Evolutionary conservation across 2,797 vertebrate species (phyloP), one percentile per base, ranked within the genome.

Genomic region (Microcaecilia unicolor): DNA sequence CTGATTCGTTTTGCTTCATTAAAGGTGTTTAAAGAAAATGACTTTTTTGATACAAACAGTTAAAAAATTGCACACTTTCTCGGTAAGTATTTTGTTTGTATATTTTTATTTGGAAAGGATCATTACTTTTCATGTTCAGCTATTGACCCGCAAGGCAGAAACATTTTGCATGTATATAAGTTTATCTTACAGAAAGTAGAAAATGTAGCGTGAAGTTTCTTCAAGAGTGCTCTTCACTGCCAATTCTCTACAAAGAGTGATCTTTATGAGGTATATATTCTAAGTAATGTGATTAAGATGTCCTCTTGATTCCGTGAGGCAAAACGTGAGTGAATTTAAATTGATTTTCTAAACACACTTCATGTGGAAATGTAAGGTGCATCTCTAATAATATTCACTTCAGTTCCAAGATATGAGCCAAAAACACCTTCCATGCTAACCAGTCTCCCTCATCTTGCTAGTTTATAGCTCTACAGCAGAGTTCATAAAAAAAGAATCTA

Each of bases 181-280:
- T 41, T 6, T 37, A 36, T 18, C 6, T 55, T 29, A 44, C 12
- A 34, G 26, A 39, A 46, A 42, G 46, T 16, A 31, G 24, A 54
- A n/a, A 15, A 25, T 10, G 5, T 6, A 31, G 3, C 34, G 55
- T 49, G 29, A 57, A 37, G 10, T 3, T 49, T 37, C 13, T n/a
- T 49, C 6, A 12, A 27, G 10, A 37, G 4, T n/a, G 5, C 39
- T 64, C 50, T 11, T 20, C 40, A 5, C 12, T 51, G 22, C 39
- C 25, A 52, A 11, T 2, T 47, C 22, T 41, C 50, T 27, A 33
- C 13, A 32, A 50, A 47, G 7, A 8, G 15, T 28, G 28, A 14
- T 44, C 9, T 51, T 55, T 34, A 20, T 13, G 34, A 58, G 17
- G 34, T 44, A 20, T 10, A 5, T 33, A 38, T 15, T 35, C 18